Evolutionary conservation across 2,888 invertebrate species (phyloP).

Genomic region (Lampropteryx suffumata): DNA sequence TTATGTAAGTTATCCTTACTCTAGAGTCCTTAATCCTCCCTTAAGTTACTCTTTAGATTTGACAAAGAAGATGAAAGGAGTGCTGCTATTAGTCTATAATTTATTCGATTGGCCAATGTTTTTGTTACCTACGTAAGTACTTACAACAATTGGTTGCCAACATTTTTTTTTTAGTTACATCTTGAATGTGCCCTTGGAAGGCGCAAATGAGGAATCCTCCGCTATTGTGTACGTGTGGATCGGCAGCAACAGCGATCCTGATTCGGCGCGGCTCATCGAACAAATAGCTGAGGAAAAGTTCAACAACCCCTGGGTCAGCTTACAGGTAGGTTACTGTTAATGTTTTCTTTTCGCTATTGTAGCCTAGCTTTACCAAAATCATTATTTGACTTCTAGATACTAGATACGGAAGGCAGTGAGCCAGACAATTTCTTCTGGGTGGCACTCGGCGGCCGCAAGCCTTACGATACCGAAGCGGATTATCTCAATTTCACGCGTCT

Average conservation of each 20-base stretch:
- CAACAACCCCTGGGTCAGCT: conserved; percentile 90
- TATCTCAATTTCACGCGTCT: conserved; percentile 96
- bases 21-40: too few relatives aligned
- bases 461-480: conserved; percentile 93
- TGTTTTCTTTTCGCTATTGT: too few relatives aligned
- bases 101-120: too few relatives aligned
- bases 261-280: conserved; percentile 92
- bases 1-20: too few relatives aligned
- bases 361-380: too few relatives aligned
- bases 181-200: conserved; percentile 95
- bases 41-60: too few relatives aligned
- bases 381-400: too few relatives aligned
- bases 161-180: conserved; percentile 89
- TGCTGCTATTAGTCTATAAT: too few relatives aligned
- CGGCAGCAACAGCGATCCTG: conserved; percentile 91
- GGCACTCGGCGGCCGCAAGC: conserved; percentile 94
- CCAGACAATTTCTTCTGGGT: conserved; percentile 99
- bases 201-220: conserved; percentile 87
- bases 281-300: conserved; percentile 97
- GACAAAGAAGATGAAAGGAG: too few relatives aligned
- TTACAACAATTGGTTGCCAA: too few relatives aligned
- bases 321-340: too few relatives aligned
- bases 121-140: too few relatives aligned
- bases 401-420: conserved; percentile 97
- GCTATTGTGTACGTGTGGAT: conserved; percentile 99